phyloP scores from a whole-genome alignment of 1,140 invertebrate genomes.

The Drosophila pachea region DNA sequence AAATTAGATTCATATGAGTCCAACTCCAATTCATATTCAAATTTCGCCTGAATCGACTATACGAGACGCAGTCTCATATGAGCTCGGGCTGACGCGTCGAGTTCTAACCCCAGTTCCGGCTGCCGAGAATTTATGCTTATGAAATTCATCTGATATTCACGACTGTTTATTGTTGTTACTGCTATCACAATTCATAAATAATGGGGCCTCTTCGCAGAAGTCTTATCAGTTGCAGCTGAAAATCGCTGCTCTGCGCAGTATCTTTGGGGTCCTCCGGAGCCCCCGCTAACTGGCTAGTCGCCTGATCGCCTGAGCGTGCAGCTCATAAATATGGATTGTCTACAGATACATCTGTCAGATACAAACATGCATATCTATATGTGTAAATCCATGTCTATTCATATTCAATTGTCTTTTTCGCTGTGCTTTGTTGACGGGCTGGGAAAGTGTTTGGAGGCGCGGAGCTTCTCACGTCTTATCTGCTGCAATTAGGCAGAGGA shows the following conservation, averaged over 20 bases:
- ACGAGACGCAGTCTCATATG: not conserved
- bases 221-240: conserved; percentile 37
- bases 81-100: not conserved
- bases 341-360: conserved; percentile 26
- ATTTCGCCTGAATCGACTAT: too few species aligned
- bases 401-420: not conserved
- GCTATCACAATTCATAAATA: conserved; percentile 13
- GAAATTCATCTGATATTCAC: conserved; percentile 25
- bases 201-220: not conserved
- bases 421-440: not conserved
- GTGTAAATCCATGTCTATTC: not conserved
- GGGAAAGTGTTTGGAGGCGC: conserved; percentile 23
- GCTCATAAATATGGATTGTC: conserved; percentile 51
- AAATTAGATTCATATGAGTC: too few species aligned
- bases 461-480: conserved; percentile 9
- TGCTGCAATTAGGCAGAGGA: not conserved
- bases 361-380: conserved; percentile 1
- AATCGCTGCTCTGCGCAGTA: conserved; percentile 10
- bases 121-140: conserved; percentile 58
- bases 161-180: conserved; percentile 10
- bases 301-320: conserved; percentile 50
- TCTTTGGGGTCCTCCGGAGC: too few species aligned
- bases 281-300: not conserved
- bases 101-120: conserved; percentile 58
- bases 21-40: too few species aligned